Base-by-base conservation (phyloP, 2,113 vertebrate species). In the Tenebrosternarchus preto region DNA sequence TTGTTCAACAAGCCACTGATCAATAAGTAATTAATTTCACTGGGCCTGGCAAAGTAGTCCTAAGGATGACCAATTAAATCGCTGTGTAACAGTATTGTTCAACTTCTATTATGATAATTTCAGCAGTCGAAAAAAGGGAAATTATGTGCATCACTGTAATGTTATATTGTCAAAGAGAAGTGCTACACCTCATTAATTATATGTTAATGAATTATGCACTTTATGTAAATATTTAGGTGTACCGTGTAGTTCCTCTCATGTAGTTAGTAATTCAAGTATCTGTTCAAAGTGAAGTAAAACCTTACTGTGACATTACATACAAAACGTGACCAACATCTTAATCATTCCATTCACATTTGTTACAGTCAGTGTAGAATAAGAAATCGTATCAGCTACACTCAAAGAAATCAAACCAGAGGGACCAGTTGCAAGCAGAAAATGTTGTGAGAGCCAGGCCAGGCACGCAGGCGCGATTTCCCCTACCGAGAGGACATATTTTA, bases 21-120 rank as follows among this genome's bases (percentile, higher is more conserved):
- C 92, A 89, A 92, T 93, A 93, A 91, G 90, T 90, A 89, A 93
- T 93, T 93, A 90, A 92, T 93, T 91, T 91, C 76, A 82, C 82
- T 67, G 78, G 85, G 83, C 86, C 81, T 83, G 84, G 84, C 89
- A 80, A 87, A 89, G 86, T 85, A 86, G 78, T 78, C 83, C 73
- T 82, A 69, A 84, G 78, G 85, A 50, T 83, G 81, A 90, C 81
- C 89, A 76, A 81, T 84, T 85, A 74, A 84, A 86, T 76, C 55
- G 82, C 80, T 86, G 86, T 85, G 82, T 83, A 85, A 79, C 86
- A 82, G 68, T 73, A 79, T 80, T 83, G 63, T 74, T 84, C 43
- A 39, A n/a, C 39, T 39, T 59, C 72, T 74, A 56, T 22, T 43
- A n/a, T 15, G 55, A 15, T 53, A 61, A 20, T 78, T 56, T 50